A percentile compares a stretch with the other conserved stretches of the same genome.
phyloP scores from a whole-genome alignment of 2,888 invertebrate genomes.

The Mythimna vitellina region DNA sequence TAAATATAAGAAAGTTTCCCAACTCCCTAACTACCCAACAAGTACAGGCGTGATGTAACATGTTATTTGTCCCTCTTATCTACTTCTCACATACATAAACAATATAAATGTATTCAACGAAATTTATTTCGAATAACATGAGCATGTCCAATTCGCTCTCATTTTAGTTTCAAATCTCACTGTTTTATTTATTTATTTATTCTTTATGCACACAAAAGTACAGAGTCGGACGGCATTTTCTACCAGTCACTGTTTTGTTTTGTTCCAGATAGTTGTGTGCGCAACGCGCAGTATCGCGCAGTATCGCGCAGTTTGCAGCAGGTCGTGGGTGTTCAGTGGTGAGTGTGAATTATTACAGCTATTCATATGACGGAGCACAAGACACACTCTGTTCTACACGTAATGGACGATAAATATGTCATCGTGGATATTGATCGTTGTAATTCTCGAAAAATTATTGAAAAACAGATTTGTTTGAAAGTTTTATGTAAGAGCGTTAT shows the following conservation, averaged over 20 bases:
- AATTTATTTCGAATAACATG: slow-evolving; percentile 24
- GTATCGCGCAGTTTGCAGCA: slow-evolving; percentile 1
- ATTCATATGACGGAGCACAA: neutral
- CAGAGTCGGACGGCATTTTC: too few relatives aligned
- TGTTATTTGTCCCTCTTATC: slow-evolving; percentile 9
- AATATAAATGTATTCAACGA: slow-evolving; percentile 3
- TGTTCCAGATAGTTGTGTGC: slow-evolving; percentile 48
- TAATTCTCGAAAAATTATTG: slow-evolving; percentile 12
- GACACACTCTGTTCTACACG: slow-evolving; percentile 5
- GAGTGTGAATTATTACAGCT: slow-evolving; percentile 31
- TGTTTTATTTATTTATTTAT: too few relatives aligned
- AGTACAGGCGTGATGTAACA: neutral
- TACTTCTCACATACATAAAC: slow-evolving; percentile 1
- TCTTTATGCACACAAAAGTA: too few relatives aligned
- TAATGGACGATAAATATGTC: slow-evolving; percentile 21
- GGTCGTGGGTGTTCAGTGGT: slow-evolving; percentile 28
- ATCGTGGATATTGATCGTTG: neutral
- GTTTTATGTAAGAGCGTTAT: neutral
- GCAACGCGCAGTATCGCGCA: slow-evolving; percentile 7
- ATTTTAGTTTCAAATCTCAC: slow-evolving; percentile 50
- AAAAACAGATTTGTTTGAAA: neutral
- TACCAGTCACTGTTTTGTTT: slow-evolving; percentile 30
- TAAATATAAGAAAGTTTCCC: neutral
- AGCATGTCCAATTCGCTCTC: slow-evolving; percentile 20
- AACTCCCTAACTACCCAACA: neutral